Evolutionary conservation across 2,888 invertebrate genomes (phyloP), one percentile per base, ranked within the genome.

Genomic region (Scaptomyza tumidula): DNA sequence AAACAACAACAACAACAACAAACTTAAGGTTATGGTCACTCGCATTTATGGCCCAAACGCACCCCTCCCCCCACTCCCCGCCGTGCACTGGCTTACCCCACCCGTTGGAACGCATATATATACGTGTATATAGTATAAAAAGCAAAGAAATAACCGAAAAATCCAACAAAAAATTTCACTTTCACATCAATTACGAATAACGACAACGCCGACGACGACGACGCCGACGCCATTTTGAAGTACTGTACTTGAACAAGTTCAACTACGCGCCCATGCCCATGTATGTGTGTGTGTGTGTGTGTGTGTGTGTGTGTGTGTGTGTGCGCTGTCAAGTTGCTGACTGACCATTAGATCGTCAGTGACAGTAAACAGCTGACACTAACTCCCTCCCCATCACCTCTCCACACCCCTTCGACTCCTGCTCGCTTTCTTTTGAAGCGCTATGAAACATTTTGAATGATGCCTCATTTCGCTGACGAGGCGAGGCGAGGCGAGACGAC

Each of bases 1-100:
- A 1, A 39, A 39, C 39, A 39, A 39, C 37, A n/a, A 61, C 57
- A 66, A 14, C 45, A 61, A 74, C 14, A 29, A 14, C 45, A 61
- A 74, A 72, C 81, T 83, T 83, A 87, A 85, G 84, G 84, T 85
- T 85, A 85, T 85, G 84, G 84, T 85, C 84, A 85, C 60, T 75
- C 67, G 50, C 75, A 68, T 68, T 66, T 59, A 71, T 70, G 55
- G 57, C 53, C 57, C 55, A 56, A 70, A 19, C 19, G 19, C 19
- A 50, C 6, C 48, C 57, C 53, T 27, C 5, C 19, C 19, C 10
- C 10, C 10, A 1, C 10, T 10, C 45, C 59, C 49, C 37, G 0
- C 1, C 9, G n/a, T n/a, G 19, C 16, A 14, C 19, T 61, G 46
- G n/a, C 6, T 0, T 37, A 43, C 49, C 52, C 43, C 65, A 16